A percentile compares a stretch with the other conserved stretches of the same genome.
Evolutionary conservation across 2,797 vertebrate species (phyloP).

Genomic region (Remorina albescens): DNA sequence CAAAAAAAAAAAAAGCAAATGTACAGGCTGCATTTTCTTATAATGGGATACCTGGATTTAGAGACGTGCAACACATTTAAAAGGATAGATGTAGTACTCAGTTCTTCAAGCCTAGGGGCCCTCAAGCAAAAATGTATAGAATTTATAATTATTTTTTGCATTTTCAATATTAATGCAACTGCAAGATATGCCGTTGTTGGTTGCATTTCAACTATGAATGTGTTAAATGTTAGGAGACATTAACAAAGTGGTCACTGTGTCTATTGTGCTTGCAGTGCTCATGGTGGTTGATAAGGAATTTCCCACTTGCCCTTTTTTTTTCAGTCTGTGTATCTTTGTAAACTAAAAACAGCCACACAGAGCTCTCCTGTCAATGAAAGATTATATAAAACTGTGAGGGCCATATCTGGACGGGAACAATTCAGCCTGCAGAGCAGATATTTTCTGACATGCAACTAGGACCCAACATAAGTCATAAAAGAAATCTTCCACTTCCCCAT

Average conservation of each 20-base stretch:
- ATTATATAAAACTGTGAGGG: conserved; percentile 7
- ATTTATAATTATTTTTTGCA: background rate
- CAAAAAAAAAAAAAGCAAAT: background rate
- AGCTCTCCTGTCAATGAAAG: conserved; percentile 10
- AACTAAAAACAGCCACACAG: conserved; percentile 1
- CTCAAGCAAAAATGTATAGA: background rate
- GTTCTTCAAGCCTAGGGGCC: background rate
- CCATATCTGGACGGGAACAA: no score
- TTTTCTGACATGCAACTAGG: background rate
- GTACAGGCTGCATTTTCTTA: no score
- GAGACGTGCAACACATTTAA: background rate
- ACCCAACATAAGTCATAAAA: background rate
- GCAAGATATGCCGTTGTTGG: background rate
- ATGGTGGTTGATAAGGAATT: conserved; percentile 12
- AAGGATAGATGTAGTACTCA: background rate
- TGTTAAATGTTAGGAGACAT: background rate
- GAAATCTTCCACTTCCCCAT: background rate
- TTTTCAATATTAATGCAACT: background rate
- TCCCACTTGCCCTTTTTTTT: conserved; percentile 10
- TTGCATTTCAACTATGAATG: background rate
- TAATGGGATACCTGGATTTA: background rate
- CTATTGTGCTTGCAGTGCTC: conserved; percentile 27
- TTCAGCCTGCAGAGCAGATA: background rate
- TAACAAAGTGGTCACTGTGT: conserved; percentile 1
- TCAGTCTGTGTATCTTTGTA: conserved; percentile 10